These are phyloP conservation scores for Apis mellifera DNA, from an alignment of 1,140 invertebrate species.

Conservation along the genomic window DNA sequence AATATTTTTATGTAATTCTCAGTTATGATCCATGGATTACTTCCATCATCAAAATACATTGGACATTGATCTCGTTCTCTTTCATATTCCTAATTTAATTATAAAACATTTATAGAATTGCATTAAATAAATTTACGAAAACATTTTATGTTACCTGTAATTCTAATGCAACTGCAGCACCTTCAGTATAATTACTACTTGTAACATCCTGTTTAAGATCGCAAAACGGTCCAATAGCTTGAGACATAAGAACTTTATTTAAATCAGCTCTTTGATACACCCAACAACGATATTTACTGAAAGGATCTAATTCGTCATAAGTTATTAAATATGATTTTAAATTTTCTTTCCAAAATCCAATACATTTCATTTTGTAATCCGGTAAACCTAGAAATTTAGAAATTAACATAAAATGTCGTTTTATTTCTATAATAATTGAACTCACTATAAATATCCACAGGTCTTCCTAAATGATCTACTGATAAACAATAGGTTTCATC, in stretches of 20 bases:
- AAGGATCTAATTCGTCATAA: conserved; percentile 97
- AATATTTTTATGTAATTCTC: conserved; percentile 89
- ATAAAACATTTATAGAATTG: conserved; percentile 16
- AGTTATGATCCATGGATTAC: conserved; percentile 90
- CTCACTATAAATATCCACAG: conserved; percentile 95
- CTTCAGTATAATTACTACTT: conserved; percentile 93
- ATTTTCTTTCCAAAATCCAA: conserved; percentile 99
- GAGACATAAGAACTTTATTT: conserved; percentile 94
- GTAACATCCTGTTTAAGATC: conserved; percentile 94
- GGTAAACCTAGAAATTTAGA: conserved; percentile 87
- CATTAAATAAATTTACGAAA: background rate
- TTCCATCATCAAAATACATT: conserved; percentile 96
- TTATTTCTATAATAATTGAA: conserved; percentile 40
- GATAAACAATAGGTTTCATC: conserved; percentile 97
- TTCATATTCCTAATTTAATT: conserved; percentile 77
- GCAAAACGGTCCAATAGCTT: conserved; percentile 95
- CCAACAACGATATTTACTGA: conserved; percentile 98
- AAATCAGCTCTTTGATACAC: conserved; percentile 97
- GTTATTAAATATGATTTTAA: conserved; percentile 98
- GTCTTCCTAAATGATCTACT: conserved; percentile 96
- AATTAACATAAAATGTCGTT: conserved; percentile 9
- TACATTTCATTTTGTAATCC: conserved; percentile 98
- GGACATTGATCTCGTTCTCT: conserved; percentile 93
- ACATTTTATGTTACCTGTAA: conserved; percentile 88
- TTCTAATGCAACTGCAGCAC: conserved; percentile 93